These are phyloP conservation scores for Rhagonycha fulva DNA, from an alignment of 2,888 invertebrate genomes.

Conservation along the genomic window DNA sequence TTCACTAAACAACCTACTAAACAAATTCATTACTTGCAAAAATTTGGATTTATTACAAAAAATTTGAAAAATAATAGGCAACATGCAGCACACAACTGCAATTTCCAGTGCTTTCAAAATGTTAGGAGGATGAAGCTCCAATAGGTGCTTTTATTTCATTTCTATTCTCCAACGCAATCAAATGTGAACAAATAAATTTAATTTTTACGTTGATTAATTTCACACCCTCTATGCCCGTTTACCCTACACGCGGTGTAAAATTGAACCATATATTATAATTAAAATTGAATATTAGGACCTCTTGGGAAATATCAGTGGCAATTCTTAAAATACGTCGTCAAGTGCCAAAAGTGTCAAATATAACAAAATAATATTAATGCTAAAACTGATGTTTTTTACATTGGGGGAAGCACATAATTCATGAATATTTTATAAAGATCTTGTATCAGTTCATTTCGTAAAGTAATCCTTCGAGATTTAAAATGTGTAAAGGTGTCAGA, in stretches of 20 bases:
- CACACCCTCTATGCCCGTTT: not conserved
- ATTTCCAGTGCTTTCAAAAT: not conserved
- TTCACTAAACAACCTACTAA: no score
- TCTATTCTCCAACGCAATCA: not conserved
- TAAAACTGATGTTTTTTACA: not conserved
- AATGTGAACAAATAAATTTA: not conserved
- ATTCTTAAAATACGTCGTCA: not conserved
- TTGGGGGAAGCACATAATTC: not conserved
- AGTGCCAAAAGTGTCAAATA: not conserved
- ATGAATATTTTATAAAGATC: not conserved
- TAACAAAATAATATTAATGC: constrained; percentile 1
- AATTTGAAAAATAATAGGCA: not conserved
- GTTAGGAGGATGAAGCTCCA: not conserved
- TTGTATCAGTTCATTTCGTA: not conserved
- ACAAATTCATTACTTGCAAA: no score
- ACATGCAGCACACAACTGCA: not conserved
- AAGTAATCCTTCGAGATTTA: not conserved
- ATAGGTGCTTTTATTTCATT: not conserved
- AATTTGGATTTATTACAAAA: no score
- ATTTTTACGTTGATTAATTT: not conserved
- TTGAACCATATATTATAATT: not conserved
- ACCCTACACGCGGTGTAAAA: not conserved
- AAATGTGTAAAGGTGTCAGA: not conserved
- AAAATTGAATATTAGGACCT: not conserved
- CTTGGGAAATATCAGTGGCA: not conserved